Base-by-base conservation (phyloP, 2,113 vertebrate species). In the Piaya cayana region DNA sequence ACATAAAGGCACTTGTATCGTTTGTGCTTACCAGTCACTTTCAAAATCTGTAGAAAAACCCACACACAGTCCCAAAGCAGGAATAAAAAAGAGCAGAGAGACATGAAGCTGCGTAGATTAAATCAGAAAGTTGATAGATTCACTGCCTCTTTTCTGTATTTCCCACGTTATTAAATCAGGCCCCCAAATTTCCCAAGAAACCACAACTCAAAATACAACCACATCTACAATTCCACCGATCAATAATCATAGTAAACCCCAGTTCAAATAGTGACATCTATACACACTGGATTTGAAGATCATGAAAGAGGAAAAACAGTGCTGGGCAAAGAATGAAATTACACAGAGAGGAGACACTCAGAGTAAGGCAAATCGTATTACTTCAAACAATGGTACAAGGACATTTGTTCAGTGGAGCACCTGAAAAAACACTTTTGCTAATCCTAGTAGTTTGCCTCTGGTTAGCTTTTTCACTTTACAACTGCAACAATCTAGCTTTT, bases 361-460 rank as follows among this genome's bases (percentile, higher is more conserved):
- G 27, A 74, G 64, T 43, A 50, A 76, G 45, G 64, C 43, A 95
- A 94, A 95, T 88, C 88, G 79, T 83, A 17, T 82, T 79, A 77
- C 63, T 77, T 50, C 45, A 86, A 94, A 79, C 89, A 80, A 79
- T 15, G 42, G 25, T 15, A 50, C 71, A 70, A 36, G n/a, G 55
- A 64, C 76, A 87, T 83, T 25, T 19, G 29, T 36, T 89, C 55
- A 68, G 67, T 43, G 37, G 25, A 93, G 81, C 79, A 83, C 53
- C 79, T 69, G 37, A 64, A 87, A 63, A 77, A 80, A 42, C 0
- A 2, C 32, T 63, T 56, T 30, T 82, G 15, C 17, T 85, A 72
- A 94, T 90, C 76, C 68, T 17, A n/a, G 34, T 5, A 67, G 56
- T 34, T 37, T 47, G 86, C 85, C 83, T 37, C 18, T 63, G 20